Evolutionary conservation across 2,797 vertebrate species (phyloP).

Genomic region (Phalloptychus januarius): DNA sequence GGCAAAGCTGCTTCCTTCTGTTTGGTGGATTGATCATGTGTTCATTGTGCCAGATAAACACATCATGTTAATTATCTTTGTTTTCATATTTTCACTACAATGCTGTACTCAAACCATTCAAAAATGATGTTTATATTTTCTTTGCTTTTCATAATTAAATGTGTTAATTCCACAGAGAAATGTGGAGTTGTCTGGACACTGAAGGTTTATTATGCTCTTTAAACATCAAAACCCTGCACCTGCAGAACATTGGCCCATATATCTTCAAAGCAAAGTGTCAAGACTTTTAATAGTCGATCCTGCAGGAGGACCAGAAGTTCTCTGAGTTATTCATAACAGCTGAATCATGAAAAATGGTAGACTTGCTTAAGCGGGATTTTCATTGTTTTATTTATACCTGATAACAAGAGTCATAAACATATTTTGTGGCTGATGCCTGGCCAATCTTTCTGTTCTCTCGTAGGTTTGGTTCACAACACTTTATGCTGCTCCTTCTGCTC

Average conservation of each 20-base stretch:
- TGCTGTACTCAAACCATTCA: slow-evolving; percentile 1
- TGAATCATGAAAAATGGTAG: slow-evolving; percentile 62
- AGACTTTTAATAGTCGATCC: slow-evolving; percentile 58
- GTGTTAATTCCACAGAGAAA: slow-evolving; percentile 13
- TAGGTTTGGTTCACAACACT: slow-evolving; percentile 56
- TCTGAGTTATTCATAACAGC: slow-evolving; percentile 55
- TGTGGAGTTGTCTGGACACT: slow-evolving; percentile 27
- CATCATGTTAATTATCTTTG: background rate
- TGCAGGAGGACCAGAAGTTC: slow-evolving; percentile 39
- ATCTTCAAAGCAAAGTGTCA: slow-evolving; percentile 66
- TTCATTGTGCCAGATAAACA: background rate
- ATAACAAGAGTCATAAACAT: slow-evolving; percentile 79
- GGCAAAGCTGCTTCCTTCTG: background rate
- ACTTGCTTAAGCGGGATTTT: slow-evolving; percentile 58
- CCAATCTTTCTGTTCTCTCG: slow-evolving; percentile 55
- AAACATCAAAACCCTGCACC: slow-evolving; percentile 61
- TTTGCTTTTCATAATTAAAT: slow-evolving; percentile 24
- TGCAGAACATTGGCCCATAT: slow-evolving; percentile 61
- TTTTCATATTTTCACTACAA: background rate
- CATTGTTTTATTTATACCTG: slow-evolving; percentile 76
- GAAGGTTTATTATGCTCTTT: slow-evolving; percentile 41
- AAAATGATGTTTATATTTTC: slow-evolving; percentile 10
- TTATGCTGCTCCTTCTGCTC: slow-evolving; percentile 65
- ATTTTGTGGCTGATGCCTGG: slow-evolving; percentile 53
- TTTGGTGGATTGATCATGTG: background rate